Evolutionary conservation across 2,797 vertebrate species (phyloP).

Genomic region (Carcharodon carcharias): DNA sequence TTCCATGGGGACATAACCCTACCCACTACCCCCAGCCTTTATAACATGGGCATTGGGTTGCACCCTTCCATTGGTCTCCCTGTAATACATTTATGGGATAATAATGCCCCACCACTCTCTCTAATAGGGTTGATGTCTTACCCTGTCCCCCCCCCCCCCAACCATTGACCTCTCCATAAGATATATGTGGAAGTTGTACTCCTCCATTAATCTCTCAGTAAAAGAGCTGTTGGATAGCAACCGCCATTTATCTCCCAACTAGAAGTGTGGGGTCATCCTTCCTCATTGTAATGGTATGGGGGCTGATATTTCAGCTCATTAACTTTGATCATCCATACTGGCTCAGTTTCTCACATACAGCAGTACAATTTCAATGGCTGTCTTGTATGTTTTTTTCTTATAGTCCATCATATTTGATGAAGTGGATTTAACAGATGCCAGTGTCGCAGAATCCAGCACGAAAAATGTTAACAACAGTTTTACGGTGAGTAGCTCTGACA

Average conservation of each 20-base stretch:
- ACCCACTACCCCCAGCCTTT: neutral
- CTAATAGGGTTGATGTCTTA: neutral
- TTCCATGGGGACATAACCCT: neutral
- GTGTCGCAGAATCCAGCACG: constrained; percentile 92
- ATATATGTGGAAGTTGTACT: neutral
- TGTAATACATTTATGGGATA: neutral
- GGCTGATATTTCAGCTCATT: neutral
- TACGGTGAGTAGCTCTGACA: constrained; percentile 66
- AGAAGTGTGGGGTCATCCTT: neutral
- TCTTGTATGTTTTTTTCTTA: constrained; percentile 41
- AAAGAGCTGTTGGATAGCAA: neutral
- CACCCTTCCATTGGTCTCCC: neutral
- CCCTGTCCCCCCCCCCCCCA: neutral
- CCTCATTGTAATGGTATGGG: neutral
- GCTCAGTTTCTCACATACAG: neutral
- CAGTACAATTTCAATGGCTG: neutral
- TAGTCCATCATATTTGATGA: constrained; percentile 98
- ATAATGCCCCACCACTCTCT: no score
- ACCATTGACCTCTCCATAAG: neutral
- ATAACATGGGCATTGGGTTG: neutral
- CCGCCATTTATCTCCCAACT: neutral
- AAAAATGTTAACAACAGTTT: constrained; percentile 99
- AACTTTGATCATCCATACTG: neutral
- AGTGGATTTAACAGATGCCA: constrained; percentile 90
- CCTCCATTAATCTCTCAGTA: neutral